Percentiles rank a stretch among this genome's conserved stretches.
Evolutionary conservation across 2,888 invertebrate genomes (phyloP).

Genomic region (Leptinotarsa rubiginosa): DNA sequence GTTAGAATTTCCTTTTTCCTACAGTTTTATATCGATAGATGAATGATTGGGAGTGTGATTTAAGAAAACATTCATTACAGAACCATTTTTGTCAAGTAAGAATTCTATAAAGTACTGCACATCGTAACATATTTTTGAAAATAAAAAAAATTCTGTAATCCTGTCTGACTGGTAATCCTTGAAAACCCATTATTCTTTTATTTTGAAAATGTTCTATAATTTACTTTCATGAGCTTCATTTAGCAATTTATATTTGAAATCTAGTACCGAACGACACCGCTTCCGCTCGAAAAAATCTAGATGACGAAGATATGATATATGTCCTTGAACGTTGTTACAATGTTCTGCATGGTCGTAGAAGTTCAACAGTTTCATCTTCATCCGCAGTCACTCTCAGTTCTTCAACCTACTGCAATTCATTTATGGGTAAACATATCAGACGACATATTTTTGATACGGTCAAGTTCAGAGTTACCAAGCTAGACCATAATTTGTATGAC

Average conservation of each 20-base stretch:
- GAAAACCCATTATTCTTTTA: neutral
- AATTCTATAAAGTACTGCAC: too few species aligned
- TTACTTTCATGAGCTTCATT: neutral
- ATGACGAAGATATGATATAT: slow-evolving; percentile 76
- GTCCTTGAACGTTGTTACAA: slow-evolving; percentile 83
- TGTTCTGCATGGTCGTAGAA: slow-evolving; percentile 74
- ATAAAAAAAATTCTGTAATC: neutral
- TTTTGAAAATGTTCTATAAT: neutral
- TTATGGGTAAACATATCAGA: slow-evolving; percentile 81
- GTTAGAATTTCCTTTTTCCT: too few species aligned
- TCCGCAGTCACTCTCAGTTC: slow-evolving; percentile 66
- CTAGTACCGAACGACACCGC: slow-evolving; percentile 81
- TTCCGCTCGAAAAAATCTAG: slow-evolving; percentile 79
- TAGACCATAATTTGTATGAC: slow-evolving; percentile 89
- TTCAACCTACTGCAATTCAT: slow-evolving; percentile 65
- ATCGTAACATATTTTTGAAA: neutral
- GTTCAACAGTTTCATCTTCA: slow-evolving; percentile 70
- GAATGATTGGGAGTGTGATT: too few species aligned
- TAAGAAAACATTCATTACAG: too few species aligned
- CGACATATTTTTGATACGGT: slow-evolving; percentile 79
- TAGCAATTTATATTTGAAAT: slow-evolving; percentile 31
- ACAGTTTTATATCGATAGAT: too few species aligned
- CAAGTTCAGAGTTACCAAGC: slow-evolving; percentile 81
- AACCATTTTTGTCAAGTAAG: too few species aligned
- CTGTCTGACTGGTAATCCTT: neutral